Base-by-base conservation (phyloP, 2,888 invertebrate genomes). In the Drosophila incognita region DNA sequence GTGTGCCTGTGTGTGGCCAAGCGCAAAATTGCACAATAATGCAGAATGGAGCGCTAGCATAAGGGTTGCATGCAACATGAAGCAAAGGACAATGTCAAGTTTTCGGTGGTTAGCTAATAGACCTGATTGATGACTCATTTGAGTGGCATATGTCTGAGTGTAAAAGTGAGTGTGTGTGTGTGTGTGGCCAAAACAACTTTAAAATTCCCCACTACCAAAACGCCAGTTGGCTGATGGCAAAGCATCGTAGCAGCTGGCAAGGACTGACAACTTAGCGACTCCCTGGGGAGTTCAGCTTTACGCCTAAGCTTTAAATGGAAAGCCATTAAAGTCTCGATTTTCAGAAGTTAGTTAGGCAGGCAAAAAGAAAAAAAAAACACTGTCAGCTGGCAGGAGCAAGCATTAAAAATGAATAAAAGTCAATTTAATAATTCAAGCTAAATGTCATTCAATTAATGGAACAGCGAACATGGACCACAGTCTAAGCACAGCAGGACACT, bases 401-500 rank as follows among this genome's bases (percentile, higher is more conserved):
- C 81, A 76, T 83, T 73, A 73, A 81, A 83, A 84, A 71, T 72
- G 74, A 72, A 86, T 80, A 82, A 85, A 87, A 86, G 85, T 86
- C 83, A 87, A 87, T 83, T 86, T 83, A 87, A 86, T 86, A 86
- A 87, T 86, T 86, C 74, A 85, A 61, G 76, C 74, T 82, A 86
- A 87, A 82, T 80, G 78, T 78, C 80, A 71, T 83, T 78, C 82
- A 83, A 87, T 85, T 85, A 85, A 86, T 62, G 79, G 64, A 58
- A 60, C 54, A 70, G 76, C 62, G 63, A 61, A 38, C 35, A 58
- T 36, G 56, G 59, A 58, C 73, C 76, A 27, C 68, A 72, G 69
- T 42, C 48, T 58, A 79, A 54, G 74, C 76, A 58, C 54, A 70
- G 72, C 79, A 69, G 83, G 83, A 78, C 72, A 71, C 58, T 36